Percentiles rank a stretch among this genome's conserved stretches.
Conservation (phyloP, 1,140 invertebrate genomes). For the Ptiloglossa arizonensis region DNA sequence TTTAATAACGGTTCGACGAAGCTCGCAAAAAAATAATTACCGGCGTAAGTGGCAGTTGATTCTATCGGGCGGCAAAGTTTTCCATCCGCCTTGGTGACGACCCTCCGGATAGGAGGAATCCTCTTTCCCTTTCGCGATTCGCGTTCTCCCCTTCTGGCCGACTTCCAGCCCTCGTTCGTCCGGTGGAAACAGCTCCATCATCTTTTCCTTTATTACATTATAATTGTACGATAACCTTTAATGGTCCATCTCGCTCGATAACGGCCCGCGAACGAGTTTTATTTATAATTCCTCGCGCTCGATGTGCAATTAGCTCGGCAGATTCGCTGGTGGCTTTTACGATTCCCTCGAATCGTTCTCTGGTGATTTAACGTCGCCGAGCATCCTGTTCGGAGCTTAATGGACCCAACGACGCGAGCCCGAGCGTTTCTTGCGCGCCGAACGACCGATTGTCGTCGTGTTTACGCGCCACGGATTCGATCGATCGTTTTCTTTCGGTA, state of each 20-base stretch:
- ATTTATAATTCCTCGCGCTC: background rate
- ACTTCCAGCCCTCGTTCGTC: too few relatives aligned
- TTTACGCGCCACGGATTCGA: background rate
- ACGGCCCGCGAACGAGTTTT: background rate
- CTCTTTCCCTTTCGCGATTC: too few relatives aligned
- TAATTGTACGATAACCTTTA: background rate
- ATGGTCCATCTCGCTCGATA: background rate
- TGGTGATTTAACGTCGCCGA: background rate
- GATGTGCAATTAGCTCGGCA: background rate
- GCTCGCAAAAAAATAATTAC: too few relatives aligned
- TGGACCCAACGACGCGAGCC: background rate
- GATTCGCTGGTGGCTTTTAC: background rate
- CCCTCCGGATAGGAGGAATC: too few relatives aligned
- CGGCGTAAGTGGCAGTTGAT: too few relatives aligned
- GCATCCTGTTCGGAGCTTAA: constrained; percentile 11
- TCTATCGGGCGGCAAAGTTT: too few relatives aligned
- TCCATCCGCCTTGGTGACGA: too few relatives aligned
- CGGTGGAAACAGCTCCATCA: background rate
- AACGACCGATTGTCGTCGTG: constrained; percentile 11
- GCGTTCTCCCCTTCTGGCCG: background rate
- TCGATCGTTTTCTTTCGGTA: background rate
- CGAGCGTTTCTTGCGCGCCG: background rate
- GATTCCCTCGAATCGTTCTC: background rate
- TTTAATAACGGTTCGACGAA: too few relatives aligned
- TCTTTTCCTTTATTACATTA: background rate